These are phyloP conservation scores for Zelleria hepariella DNA, from an alignment of 2,888 invertebrate species.

Conservation along the genomic window DNA sequence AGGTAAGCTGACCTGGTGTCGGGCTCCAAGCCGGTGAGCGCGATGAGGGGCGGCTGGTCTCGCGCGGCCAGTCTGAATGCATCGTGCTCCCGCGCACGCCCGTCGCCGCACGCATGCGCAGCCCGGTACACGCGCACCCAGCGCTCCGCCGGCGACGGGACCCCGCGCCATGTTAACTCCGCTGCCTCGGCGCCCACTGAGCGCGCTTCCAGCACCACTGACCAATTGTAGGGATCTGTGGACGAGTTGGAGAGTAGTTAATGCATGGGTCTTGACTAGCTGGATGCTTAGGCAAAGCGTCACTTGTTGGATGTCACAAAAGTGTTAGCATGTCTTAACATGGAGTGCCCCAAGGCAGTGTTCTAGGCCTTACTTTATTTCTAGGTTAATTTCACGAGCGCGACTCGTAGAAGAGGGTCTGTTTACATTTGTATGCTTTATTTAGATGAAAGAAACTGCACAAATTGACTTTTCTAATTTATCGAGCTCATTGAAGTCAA, in stretches of 20 bases:
- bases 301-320: no score
- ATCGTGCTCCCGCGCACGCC: constrained; percentile 51
- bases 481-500: no score
- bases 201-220: constrained; percentile 81
- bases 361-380: no score
- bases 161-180: constrained; percentile 86
- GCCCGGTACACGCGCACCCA: constrained; percentile 91
- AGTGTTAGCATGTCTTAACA: no score
- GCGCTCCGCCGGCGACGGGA: constrained; percentile 91
- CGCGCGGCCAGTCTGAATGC: constrained; percentile 52
- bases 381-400: no score
- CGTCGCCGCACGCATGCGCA: constrained; percentile 74
- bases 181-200: constrained; percentile 83
- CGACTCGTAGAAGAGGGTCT: no score
- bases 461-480: no score
- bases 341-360: no score
- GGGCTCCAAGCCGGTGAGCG: constrained; percentile 55
- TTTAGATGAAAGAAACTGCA: no score
- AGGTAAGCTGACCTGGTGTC: constrained; percentile 69
- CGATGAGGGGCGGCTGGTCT: constrained; percentile 45
- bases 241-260: constrained; percentile 12
- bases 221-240: constrained; percentile 86
- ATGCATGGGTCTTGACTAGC: neutral
- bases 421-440: no score
- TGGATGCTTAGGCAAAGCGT: no score